Conservation (phyloP, 2,888 invertebrate genomes). For the Leucophenga maculata region DNA sequence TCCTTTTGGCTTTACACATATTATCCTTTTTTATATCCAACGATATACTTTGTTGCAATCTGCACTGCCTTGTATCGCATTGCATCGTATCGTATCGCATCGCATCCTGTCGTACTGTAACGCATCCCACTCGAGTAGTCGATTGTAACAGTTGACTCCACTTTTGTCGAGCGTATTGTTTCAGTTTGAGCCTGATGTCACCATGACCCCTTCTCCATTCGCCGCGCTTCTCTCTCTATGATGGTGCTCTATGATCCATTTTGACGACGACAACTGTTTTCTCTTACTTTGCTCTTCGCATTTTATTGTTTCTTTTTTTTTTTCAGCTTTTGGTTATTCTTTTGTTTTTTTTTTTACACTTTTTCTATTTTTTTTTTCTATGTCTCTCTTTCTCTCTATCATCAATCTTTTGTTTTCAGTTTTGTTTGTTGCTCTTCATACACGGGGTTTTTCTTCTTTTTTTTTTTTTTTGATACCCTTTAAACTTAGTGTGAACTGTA, state of each 20-base stretch:
- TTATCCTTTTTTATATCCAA: conserved; percentile 45
- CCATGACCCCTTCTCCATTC: conserved; percentile 13
- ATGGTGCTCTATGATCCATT: not conserved
- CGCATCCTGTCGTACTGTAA: conserved; percentile 23
- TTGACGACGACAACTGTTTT: conserved; percentile 1
- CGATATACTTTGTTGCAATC: conserved; percentile 25
- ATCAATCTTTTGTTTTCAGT: conserved; percentile 25
- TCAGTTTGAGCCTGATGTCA: conserved; percentile 25
- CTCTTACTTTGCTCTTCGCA: conserved; percentile 23
- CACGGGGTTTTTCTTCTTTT: too few relatives aligned
- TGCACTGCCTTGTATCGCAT: conserved; percentile 20
- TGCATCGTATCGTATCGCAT: conserved; percentile 21
- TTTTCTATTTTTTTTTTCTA: conserved; percentile 34
- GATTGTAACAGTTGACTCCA: conserved; percentile 60
- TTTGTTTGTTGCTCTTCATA: not conserved
- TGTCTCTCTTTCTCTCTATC: conserved; percentile 21
- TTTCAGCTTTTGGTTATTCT: not conserved
- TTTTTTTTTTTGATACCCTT: too few relatives aligned
- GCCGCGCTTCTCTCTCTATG: not conserved
- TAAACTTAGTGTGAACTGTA: too few relatives aligned
- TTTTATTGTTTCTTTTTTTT: conserved; percentile 10
- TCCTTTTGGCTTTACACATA: conserved; percentile 65
- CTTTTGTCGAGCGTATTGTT: conserved; percentile 65
- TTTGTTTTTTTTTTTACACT: conserved; percentile 24
- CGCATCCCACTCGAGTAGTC: conserved; percentile 36